A percentile compares a stretch with the other conserved stretches of the same genome.
phyloP scores from a whole-genome alignment of 2,113 vertebrate genomes.

The Casuarius casuarius region DNA sequence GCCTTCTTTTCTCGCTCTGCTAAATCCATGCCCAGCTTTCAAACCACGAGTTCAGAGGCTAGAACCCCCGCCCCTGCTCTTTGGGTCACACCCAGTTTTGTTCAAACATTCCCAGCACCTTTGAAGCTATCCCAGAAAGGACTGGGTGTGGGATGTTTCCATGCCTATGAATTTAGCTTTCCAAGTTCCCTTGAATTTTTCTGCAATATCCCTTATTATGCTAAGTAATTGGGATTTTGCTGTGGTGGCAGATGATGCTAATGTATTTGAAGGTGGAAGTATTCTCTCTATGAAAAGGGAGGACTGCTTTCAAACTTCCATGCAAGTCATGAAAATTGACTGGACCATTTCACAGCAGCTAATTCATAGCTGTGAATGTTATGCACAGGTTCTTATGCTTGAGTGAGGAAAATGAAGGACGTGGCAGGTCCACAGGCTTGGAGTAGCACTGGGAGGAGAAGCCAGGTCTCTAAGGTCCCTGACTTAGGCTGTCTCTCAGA shows the following conservation, averaged over 20 bases:
- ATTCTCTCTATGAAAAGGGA: background rate
- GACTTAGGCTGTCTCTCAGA: background rate
- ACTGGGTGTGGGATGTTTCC: accelerated
- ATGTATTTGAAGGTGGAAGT: background rate
- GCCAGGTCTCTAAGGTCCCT: background rate
- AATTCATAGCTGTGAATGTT: accelerated
- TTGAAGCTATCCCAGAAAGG: background rate
- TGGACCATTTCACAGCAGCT: background rate
- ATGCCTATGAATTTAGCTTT: background rate
- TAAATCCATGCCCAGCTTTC: background rate
- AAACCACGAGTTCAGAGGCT: background rate
- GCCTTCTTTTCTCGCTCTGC: background rate
- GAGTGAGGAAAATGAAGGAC: accelerated
- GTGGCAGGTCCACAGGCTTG: background rate
- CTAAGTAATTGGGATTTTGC: background rate
- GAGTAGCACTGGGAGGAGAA: background rate
- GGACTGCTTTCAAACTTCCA: background rate
- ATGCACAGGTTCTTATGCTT: background rate
- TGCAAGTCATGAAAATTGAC: background rate
- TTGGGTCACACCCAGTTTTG: background rate
- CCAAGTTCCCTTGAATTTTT: background rate
- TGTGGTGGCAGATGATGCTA: background rate
- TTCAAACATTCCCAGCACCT: background rate
- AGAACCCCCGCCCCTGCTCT: background rate
- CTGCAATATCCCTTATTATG: accelerated